Conservation (phyloP, 2,797 vertebrate genomes). For the Setipinna tenuifilis region DNA sequence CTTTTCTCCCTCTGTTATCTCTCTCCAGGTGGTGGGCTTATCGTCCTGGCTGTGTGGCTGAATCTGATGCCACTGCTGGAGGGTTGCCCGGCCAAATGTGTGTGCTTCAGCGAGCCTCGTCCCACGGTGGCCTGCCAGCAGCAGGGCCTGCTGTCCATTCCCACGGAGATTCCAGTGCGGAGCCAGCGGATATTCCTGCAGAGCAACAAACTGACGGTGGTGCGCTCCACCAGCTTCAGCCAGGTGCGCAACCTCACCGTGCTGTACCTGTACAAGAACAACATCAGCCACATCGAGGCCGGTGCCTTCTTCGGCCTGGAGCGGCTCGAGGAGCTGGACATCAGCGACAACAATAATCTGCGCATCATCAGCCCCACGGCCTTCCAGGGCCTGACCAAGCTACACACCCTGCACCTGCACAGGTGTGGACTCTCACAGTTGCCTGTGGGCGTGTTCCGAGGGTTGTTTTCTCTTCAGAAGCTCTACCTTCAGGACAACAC, state of each 20-base stretch:
- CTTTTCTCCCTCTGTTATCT: conserved; percentile 61
- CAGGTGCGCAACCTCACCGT: conserved; percentile 94
- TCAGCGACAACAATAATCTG: conserved; percentile 93
- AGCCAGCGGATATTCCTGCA: conserved; percentile 97
- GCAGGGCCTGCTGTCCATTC: conserved; percentile 91
- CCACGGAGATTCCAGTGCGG: conserved; percentile 87
- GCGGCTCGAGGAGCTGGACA: conserved; percentile 93
- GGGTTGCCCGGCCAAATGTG: conserved; percentile 91
- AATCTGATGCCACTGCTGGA: conserved; percentile 83
- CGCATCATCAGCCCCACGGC: conserved; percentile 88
- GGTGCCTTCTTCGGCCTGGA: conserved; percentile 88
- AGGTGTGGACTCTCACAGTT: conserved; percentile 93
- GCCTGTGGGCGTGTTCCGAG: conserved; percentile 87
- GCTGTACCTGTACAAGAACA: conserved; percentile 97
- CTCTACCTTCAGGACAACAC: conserved; percentile 97
- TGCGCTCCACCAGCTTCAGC: conserved; percentile 91
- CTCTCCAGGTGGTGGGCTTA: conserved; percentile 83
- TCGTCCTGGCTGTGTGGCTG: conserved; percentile 92
- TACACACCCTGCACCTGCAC: conserved; percentile 94
- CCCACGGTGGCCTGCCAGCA: conserved; percentile 96
- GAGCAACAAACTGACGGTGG: conserved; percentile 89
- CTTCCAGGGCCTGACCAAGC: conserved; percentile 88
- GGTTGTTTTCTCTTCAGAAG: conserved; percentile 93
- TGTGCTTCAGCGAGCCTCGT: conserved; percentile 94
- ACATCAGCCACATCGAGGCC: conserved; percentile 90